These are phyloP conservation scores for Schizopygopsis malacanthus DNA, from an alignment of 2,797 vertebrate genomes.

Conservation along the genomic window DNA sequence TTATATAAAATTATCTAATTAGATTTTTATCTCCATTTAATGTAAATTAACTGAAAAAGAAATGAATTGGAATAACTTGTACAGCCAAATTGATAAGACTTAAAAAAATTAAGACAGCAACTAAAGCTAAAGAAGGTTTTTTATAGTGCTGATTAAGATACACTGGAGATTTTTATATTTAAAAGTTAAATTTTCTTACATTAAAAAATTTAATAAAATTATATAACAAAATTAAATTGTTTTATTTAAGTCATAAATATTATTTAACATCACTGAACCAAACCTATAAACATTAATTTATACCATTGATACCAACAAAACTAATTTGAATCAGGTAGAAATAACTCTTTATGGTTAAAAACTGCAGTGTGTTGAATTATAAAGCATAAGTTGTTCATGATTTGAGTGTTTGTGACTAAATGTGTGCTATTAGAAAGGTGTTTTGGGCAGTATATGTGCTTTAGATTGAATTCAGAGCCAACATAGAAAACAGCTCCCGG, in stretches of 20 bases:
- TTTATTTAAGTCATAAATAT: not conserved
- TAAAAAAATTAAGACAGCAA: not conserved
- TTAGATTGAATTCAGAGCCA: not conserved
- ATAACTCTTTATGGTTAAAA: not conserved
- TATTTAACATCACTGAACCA: not conserved
- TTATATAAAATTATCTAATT: not conserved
- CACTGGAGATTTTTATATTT: not conserved
- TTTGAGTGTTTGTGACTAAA: not conserved
- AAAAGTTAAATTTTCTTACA: not conserved
- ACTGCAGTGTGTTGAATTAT: not conserved
- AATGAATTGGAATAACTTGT: not conserved
- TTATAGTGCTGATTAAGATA: not conserved
- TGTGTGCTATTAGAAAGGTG: not conserved
- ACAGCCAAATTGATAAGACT: not conserved
- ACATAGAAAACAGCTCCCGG: not conserved
- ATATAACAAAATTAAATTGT: not conserved
- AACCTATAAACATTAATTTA: not conserved
- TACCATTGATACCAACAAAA: not conserved
- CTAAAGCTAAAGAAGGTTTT: not conserved
- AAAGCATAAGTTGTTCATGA: not conserved
- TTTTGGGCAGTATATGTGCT: not conserved
- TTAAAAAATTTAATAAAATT: too few species aligned
- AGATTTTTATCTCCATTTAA: too few species aligned
- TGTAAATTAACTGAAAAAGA: not conserved
- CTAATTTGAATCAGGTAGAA: not conserved